These are phyloP conservation scores for Dendrolimus kikuchii DNA, from an alignment of 1,140 invertebrate genomes.

Conservation along the genomic window DNA sequence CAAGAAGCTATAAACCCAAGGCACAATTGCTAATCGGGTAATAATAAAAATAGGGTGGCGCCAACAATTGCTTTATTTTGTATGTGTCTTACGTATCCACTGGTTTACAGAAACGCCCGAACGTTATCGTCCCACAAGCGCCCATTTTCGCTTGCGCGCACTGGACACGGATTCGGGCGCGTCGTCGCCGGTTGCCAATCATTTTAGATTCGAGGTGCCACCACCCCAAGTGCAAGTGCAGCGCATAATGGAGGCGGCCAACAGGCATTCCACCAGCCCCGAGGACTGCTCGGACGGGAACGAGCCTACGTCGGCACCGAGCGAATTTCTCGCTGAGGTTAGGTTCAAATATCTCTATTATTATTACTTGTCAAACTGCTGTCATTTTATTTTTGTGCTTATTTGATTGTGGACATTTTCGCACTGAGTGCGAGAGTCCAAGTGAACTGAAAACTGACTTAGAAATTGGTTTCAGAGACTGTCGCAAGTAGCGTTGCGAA, in stretches of 20 bases:
- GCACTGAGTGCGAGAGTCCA: too few species aligned
- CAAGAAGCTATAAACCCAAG: too few species aligned
- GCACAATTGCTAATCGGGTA: too few species aligned
- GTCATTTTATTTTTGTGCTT: too few species aligned
- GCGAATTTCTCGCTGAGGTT: constrained; percentile 81
- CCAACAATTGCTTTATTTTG: too few species aligned
- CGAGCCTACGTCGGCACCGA: constrained; percentile 78
- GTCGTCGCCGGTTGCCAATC: constrained; percentile 6
- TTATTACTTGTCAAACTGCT: too few species aligned
- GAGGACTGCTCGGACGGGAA: constrained; percentile 80
- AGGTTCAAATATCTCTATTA: constrained; percentile 1
- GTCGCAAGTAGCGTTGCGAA: too few species aligned
- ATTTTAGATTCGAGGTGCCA: background rate
- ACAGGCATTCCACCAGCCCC: constrained; percentile 44
- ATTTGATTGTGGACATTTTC: too few species aligned
- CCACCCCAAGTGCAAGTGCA: constrained; percentile 8
- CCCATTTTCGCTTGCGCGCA: constrained; percentile 11
- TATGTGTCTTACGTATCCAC: too few species aligned
- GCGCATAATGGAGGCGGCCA: constrained; percentile 39
- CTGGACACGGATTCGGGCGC: constrained; percentile 9
- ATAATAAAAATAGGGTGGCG: too few species aligned
- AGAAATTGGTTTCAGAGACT: too few species aligned
- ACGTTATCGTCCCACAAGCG: constrained; percentile 21
- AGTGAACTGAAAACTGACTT: too few species aligned
- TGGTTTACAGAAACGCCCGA: background rate